Percentiles rank a stretch among this genome's conserved stretches.
Conservation (phyloP, 2,888 invertebrate species). For the Agrochola lychnidis region DNA sequence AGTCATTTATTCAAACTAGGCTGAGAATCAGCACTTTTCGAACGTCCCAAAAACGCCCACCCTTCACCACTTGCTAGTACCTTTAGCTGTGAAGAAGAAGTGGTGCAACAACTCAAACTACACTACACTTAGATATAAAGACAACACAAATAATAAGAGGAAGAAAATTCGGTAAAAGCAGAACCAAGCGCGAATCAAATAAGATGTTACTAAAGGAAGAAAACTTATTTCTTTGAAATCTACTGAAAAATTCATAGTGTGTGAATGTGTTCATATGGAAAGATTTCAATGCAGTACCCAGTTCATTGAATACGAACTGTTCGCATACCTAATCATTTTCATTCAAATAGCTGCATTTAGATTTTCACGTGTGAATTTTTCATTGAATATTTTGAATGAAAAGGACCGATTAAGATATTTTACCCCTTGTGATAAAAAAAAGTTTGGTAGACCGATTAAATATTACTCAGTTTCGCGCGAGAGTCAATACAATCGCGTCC, state of each 20-base stretch:
- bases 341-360: constrained; percentile 9
- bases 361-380: constrained; percentile 7
- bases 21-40: too few species aligned
- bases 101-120: too few species aligned
- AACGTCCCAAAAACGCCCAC: too few species aligned
- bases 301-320: constrained; percentile 21
- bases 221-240: not conserved
- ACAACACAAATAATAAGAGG: not conserved
- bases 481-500: not conserved
- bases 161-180: not conserved
- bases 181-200: not conserved
- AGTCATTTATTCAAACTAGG: too few species aligned
- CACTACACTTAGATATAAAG: too few species aligned
- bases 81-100: too few species aligned
- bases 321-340: constrained; percentile 6
- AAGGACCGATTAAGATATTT: not conserved
- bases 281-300: constrained; percentile 13
- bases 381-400: not conserved
- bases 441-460: not conserved
- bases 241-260: constrained; percentile 11
- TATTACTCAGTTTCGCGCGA: not conserved
- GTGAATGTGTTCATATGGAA: not conserved
- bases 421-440: not conserved
- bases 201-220: not conserved
- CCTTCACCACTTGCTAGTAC: too few species aligned